These are phyloP conservation scores for Gadus chalcogrammus DNA, from an alignment of 2,113 vertebrate genomes.

Conservation along the genomic window DNA sequence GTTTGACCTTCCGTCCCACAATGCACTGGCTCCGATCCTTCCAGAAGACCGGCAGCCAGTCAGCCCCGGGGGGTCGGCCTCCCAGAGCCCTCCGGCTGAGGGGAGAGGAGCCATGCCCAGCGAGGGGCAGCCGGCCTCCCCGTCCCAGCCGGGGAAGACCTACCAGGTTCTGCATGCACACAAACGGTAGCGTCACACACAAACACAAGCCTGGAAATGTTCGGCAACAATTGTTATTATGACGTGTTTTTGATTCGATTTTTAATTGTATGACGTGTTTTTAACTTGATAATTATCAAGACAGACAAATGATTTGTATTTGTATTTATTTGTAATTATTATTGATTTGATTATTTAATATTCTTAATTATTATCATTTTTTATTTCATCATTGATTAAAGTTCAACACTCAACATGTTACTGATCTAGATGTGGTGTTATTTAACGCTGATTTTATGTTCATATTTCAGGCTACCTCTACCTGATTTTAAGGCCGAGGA, in stretches of 20 bases:
- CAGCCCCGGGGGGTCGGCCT: constrained; percentile 21
- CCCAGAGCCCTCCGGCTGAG: constrained; percentile 3
- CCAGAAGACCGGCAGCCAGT: constrained; percentile 35
- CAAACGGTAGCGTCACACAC: constrained; percentile 22
- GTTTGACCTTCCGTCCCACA: constrained; percentile 54
- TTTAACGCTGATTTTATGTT: not conserved
- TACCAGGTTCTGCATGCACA: constrained; percentile 39
- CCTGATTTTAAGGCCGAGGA: constrained; percentile 36
- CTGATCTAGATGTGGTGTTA: too few species aligned
- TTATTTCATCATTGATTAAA: too few species aligned
- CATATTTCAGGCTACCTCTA: constrained; percentile 31
- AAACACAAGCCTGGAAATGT: not conserved
- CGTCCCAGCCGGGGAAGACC: constrained; percentile 31
- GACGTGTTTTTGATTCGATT: too few species aligned
- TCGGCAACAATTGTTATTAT: too few species aligned
- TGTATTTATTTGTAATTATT: too few species aligned
- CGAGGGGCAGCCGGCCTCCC: constrained; percentile 10
- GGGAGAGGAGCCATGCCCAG: constrained; percentile 11
- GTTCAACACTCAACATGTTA: too few species aligned
- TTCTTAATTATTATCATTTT: too few species aligned
- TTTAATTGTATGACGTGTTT: too few species aligned
- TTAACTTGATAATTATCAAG: too few species aligned
- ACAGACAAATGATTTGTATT: too few species aligned
- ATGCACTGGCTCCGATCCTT: constrained; percentile 66
- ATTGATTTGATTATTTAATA: too few species aligned